A percentile compares a stretch with the other conserved stretches of the same genome.
Evolutionary conservation across 2,888 invertebrate genomes (phyloP).

Genomic region (Zhuqinia jingwanae): DNA sequence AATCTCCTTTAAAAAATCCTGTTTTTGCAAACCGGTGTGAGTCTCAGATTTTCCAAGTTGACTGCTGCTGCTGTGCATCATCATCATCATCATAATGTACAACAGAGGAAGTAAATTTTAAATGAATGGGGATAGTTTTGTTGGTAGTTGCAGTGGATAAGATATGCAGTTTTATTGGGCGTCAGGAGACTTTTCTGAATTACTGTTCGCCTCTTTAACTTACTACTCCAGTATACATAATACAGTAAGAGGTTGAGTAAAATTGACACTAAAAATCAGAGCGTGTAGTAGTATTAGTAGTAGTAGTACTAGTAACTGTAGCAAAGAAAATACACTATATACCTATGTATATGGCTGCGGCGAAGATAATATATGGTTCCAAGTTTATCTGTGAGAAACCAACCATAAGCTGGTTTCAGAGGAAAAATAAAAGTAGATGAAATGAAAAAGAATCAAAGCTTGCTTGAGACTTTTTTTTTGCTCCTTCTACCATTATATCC

Average conservation of each 20-base stretch:
- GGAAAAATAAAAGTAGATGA: conserved; percentile 53
- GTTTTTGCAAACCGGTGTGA: not conserved
- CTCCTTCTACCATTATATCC: not conserved
- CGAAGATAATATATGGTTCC: too few species aligned
- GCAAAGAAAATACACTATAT: conserved; percentile 5
- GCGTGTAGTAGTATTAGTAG: too few species aligned
- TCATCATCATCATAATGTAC: not conserved
- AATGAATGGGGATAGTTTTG: not conserved
- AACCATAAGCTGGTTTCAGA: conserved; percentile 60
- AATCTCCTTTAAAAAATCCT: not conserved
- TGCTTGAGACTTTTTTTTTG: not conserved
- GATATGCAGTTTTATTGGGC: conserved; percentile 35
- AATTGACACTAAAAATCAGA: conserved; percentile 67
- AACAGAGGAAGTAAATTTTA: not conserved
- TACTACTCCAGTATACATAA: conserved; percentile 45
- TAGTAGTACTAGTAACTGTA: conserved; percentile 3
- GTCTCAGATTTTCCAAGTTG: too few species aligned
- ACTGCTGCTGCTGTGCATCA: not conserved
- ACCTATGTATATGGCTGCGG: conserved; percentile 10
- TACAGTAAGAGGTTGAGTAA: conserved; percentile 54
- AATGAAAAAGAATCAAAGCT: conserved; percentile 53
- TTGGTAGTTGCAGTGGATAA: not conserved
- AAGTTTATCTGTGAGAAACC: conserved; percentile 68
- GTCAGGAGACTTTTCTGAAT: conserved; percentile 36
- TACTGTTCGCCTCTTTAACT: conserved; percentile 13